Evolutionary conservation across 92 coral and sea anemone species (phyloP).

Genomic region (Actinernus sp.): DNA sequence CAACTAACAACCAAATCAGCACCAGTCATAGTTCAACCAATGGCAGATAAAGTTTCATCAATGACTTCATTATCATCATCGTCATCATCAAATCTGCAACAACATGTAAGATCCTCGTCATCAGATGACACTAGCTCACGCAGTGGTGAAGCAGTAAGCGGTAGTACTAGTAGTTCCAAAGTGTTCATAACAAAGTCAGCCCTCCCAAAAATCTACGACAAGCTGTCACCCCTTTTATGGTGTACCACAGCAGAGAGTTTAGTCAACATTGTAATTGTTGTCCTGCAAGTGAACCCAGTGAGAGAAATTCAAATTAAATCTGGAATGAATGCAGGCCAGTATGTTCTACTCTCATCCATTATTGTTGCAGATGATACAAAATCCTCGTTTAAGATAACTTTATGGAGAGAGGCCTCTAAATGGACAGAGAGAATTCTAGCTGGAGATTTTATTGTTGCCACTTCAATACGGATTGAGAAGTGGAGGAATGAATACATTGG

Average conservation of each 20-base stretch:
- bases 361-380: conserved; percentile 85
- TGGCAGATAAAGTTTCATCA: conserved; percentile 3
- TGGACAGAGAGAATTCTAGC: conserved; percentile 77
- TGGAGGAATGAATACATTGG: conserved; percentile 90
- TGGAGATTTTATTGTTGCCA: conserved; percentile 83
- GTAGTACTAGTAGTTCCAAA: neutral
- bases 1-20: too few relatives aligned
- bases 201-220: conserved; percentile 61
- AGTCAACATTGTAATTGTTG: conserved; percentile 74
- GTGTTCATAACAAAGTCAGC: neutral
- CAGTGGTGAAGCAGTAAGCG: neutral
- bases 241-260: conserved; percentile 47
- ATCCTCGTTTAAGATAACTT: conserved; percentile 77
- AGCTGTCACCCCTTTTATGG: conserved; percentile 52
- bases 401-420: conserved; percentile 87
- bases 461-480: conserved; percentile 67
- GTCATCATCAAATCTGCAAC: conserved; percentile 10
- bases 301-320: conserved; percentile 84
- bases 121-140: conserved; percentile 2
- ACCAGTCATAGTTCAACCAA: neutral
- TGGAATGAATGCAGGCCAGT: conserved; percentile 75
- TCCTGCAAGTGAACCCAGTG: conserved; percentile 86
- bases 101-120: neutral
- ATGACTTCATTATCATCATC: conserved; percentile 1
- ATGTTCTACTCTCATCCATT: conserved; percentile 78